Percentiles rank a stretch among this genome's conserved stretches.
Evolutionary conservation across 2,113 vertebrate species (phyloP).

Genomic region (Phrynocephalus versicolor): DNA sequence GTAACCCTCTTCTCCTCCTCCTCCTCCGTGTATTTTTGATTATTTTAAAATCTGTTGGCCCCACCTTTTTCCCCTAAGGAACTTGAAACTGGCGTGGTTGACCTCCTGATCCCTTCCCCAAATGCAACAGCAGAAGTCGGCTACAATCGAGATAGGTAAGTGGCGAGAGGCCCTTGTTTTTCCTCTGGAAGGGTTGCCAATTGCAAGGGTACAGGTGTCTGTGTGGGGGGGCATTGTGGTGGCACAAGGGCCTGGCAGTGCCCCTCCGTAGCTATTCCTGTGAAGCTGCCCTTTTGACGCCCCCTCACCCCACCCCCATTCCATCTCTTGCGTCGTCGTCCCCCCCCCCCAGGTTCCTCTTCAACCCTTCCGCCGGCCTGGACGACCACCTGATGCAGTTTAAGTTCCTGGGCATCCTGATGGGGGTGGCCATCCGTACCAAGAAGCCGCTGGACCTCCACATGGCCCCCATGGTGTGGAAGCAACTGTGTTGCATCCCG

Average conservation of each 20-base stretch:
- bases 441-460: slow-evolving; percentile 88
- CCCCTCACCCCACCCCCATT: too few species aligned
- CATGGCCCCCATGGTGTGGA: slow-evolving; percentile 86
- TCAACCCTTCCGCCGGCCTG: slow-evolving; percentile 83
- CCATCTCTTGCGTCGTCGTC: slow-evolving; percentile 30
- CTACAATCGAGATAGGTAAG: slow-evolving; percentile 86
- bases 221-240: too few species aligned
- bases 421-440: slow-evolving; percentile 89
- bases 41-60: background rate
- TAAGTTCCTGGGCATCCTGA: slow-evolving; percentile 86
- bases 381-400: slow-evolving; percentile 87
- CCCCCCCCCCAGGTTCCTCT: slow-evolving; percentile 80
- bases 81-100: slow-evolving; percentile 84
- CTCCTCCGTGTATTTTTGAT: background rate
- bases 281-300: background rate
- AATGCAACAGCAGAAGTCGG: slow-evolving; percentile 87
- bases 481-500: slow-evolving; percentile 87
- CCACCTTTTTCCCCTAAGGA: slow-evolving; percentile 70
- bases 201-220: too few species aligned
- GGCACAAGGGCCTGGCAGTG: too few species aligned
- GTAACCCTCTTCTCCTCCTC: background rate
- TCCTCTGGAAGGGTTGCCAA: slow-evolving; percentile 4
- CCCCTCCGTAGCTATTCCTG: rapidly evolving
- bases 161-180: background rate
- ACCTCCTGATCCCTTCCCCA: slow-evolving; percentile 86